Base-by-base conservation (phyloP, 2,888 invertebrate species). In the Eurytoma adleriae region DNA sequence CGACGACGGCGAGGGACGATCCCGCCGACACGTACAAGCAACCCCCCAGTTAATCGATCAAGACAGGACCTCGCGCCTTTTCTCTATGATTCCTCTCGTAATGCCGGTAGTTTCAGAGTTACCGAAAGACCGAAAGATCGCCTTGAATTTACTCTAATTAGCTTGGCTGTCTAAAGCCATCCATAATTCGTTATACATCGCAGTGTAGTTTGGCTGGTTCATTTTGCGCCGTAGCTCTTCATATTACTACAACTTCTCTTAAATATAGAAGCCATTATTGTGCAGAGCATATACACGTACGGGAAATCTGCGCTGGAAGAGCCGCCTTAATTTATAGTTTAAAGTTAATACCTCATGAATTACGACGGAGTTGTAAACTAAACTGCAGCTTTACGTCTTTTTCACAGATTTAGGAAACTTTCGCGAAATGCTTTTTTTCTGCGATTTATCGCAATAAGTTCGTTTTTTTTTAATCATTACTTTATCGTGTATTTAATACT, bases 281-380 rank as follows among this genome's bases (percentile, higher is more conserved):
- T 74, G 59, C 64, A 52, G 72, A 68, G 70, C 30, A 56, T 30
- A 52, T 24, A 48, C 18, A 71, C 73, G 73, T 62, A 30, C 48
- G 59, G 20, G 71, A 68, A 66, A 50, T 54, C 73, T 30, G 66
- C 61, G 24, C 57, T 52, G 73, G 79, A 70, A 77, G 68, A 75
- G 76, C 76, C 79, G 61, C 71, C 77, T 79, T 79, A 82, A 82
- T 82, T 79, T 82, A 79, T 82, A 77, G 82, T 82, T 79, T 70
- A 82, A 82, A 82, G 57, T 79, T 82, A 82, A 82, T 82, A 77
- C 79, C 77, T 77, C 70, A 59, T 74, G 79, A 79, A 77, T 79
- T 79, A 82, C 66, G 57, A 66, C 66, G 66, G 56, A 67, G 69
- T 59, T 66, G 74, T 79, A 82, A 77, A 59, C 79, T 50, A 48